These are phyloP conservation scores for Chaetorhynchus papuensis DNA, from an alignment of 2,113 vertebrate species.

Conservation along the genomic window DNA sequence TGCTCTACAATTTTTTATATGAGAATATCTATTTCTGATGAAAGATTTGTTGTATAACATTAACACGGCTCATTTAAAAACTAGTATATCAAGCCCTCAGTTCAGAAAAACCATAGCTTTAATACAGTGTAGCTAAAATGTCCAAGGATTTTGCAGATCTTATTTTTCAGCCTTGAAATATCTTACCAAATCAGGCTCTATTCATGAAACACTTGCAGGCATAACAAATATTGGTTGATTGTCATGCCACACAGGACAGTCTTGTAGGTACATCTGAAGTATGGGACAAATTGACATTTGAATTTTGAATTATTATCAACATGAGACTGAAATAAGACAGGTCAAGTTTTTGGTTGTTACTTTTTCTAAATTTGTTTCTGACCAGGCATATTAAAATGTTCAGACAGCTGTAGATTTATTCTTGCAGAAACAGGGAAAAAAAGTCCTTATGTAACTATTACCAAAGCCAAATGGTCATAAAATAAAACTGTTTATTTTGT, in stretches of 20 bases:
- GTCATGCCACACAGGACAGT: background rate
- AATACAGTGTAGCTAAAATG: background rate
- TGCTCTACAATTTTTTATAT: background rate
- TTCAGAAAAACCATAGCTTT: background rate
- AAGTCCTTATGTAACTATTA: background rate
- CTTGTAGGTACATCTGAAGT: background rate
- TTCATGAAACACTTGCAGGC: background rate
- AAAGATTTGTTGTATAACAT: background rate
- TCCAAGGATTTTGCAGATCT: background rate
- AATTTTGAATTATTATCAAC: background rate
- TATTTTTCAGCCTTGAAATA: background rate
- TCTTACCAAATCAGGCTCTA: background rate
- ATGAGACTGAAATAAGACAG: background rate
- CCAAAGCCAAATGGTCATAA: background rate
- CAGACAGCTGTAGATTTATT: background rate
- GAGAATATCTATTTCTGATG: background rate
- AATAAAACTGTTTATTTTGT: background rate
- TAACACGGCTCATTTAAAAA: background rate
- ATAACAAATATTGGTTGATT: background rate
- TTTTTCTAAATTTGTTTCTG: background rate
- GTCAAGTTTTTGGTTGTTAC: background rate
- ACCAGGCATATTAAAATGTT: background rate
- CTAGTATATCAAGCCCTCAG: rapidly evolving
- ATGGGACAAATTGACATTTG: background rate
- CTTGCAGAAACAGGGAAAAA: background rate